Evolutionary conservation across 2,888 invertebrate species (phyloP), one percentile per base, ranked within the genome.

Genomic region (Acanthosoma haemorrhoidale): DNA sequence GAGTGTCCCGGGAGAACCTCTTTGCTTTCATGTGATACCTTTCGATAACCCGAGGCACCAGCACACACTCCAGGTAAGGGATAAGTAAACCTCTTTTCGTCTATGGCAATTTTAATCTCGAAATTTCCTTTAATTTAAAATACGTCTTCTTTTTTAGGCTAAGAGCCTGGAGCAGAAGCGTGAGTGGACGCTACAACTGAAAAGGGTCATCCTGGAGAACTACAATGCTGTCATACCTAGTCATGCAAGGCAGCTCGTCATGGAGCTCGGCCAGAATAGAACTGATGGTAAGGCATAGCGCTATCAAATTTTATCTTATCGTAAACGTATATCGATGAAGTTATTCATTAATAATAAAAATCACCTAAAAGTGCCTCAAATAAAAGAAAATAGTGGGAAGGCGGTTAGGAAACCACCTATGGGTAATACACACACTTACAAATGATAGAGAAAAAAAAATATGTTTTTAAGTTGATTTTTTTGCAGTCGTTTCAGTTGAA

Each of bases 21-120:
- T 95, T 64, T 94, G 94, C 78, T 98, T 97, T 82, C 96, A 96
- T 83, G 93, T 96, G 76, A 91, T 97, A 78, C 96, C 96, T 57
- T 96, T 95, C 83, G 94, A 97, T 82, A 94, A 94, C 82, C 96
- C 96, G 72, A 86, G 92, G 71, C 84, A 90, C 70, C 95, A 96
- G 81, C 92, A 94, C 78, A 96, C 96, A 2, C 81, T 94, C 75
- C 89, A 92, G 82, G 87, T 87, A 79, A 77, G 73, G 9, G 21
- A 11, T 25, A 18, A 16, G 13, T 8, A 32, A 34, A 36, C n/a
- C 32, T 9, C 11, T 70, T 4, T 13, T 43, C 3, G 32, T 63
- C 63, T 63, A 68, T 69, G n/a, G n/a, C n/a, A n/a, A n/a, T n/a
- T n/a, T n/a, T n/a, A n/a, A n/a, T n/a, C 18, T 4, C 9, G 32